These are phyloP conservation scores for Lordiphosa collinella DNA, from an alignment of 1,140 invertebrate species.

Conservation along the genomic window DNA sequence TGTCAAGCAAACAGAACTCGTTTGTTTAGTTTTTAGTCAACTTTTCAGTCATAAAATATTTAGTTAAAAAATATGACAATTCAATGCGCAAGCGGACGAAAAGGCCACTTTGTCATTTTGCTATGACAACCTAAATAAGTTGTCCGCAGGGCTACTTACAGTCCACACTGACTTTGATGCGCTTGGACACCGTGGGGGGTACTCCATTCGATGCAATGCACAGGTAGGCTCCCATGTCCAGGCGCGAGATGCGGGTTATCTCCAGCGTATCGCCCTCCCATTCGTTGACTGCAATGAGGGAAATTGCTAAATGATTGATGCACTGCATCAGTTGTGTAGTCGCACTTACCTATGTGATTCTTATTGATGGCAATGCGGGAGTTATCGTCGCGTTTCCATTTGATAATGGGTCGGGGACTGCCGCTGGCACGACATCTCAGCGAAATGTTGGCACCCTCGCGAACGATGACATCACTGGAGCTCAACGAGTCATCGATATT, in stretches of 20 bases:
- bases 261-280: constrained; percentile 92
- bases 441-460: constrained; percentile 93
- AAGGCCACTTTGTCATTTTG: constrained; percentile 34
- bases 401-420: constrained; percentile 91
- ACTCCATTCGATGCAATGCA: constrained; percentile 89
- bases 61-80: neutral
- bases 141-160: constrained; percentile 85
- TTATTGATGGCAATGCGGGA: constrained; percentile 91
- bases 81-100: too few relatives aligned
- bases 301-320: constrained; percentile 65
- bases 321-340: constrained; percentile 13
- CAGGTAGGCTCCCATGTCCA: constrained; percentile 94
- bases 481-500: constrained; percentile 94
- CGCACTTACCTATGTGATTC: constrained; percentile 85
- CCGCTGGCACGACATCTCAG: constrained; percentile 93
- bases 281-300: constrained; percentile 84
- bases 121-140: constrained; percentile 2
- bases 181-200: constrained; percentile 90
- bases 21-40: constrained; percentile 21
- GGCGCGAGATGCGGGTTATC: constrained; percentile 90
- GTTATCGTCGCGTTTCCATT: constrained; percentile 94
- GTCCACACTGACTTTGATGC: constrained; percentile 95
- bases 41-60: too few relatives aligned
- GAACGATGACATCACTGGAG: constrained; percentile 94
- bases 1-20: constrained; percentile 18